Conservation (phyloP, 2,888 invertebrate genomes). For the Rugalucina vietnamica region DNA sequence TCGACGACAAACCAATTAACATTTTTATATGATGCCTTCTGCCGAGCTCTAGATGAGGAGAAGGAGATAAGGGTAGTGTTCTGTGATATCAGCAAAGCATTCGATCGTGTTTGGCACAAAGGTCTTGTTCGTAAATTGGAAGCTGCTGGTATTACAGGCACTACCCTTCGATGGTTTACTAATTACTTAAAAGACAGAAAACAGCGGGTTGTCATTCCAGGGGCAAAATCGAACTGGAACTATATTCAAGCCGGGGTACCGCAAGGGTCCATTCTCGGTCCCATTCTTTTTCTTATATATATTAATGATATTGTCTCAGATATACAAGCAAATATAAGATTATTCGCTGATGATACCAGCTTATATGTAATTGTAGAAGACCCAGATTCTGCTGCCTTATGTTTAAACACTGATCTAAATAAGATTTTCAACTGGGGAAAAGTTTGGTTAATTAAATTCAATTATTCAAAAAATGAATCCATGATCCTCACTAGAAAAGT, state of each 20-base stretch:
- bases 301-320: slow-evolving; percentile 30
- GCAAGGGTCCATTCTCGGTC: slow-evolving; percentile 1
- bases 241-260: slow-evolving; percentile 3
- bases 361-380: slow-evolving; percentile 4
- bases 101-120: not conserved
- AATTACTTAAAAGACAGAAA: not conserved
- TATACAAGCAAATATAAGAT: not conserved
- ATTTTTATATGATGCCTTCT: not conserved
- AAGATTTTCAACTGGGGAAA: slow-evolving; percentile 20
- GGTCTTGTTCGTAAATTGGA: slow-evolving; percentile 8
- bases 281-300: not conserved
- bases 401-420: not conserved
- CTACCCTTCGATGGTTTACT: not conserved
- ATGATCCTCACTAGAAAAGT: not conserved
- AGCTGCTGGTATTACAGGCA: not conserved
- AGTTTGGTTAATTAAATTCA: slow-evolving; percentile 31
- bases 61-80: too few relatives aligned
- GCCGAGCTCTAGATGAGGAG: not conserved
- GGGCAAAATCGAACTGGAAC: not conserved
- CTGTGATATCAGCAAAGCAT: not conserved
- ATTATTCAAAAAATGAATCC: slow-evolving; percentile 24
- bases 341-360: slow-evolving; percentile 36
- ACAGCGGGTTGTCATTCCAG: slow-evolving; percentile 7
- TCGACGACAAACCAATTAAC: not conserved
- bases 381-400: not conserved